Conservation (phyloP, 2,797 vertebrate species). For the Selene dorsalis region DNA sequence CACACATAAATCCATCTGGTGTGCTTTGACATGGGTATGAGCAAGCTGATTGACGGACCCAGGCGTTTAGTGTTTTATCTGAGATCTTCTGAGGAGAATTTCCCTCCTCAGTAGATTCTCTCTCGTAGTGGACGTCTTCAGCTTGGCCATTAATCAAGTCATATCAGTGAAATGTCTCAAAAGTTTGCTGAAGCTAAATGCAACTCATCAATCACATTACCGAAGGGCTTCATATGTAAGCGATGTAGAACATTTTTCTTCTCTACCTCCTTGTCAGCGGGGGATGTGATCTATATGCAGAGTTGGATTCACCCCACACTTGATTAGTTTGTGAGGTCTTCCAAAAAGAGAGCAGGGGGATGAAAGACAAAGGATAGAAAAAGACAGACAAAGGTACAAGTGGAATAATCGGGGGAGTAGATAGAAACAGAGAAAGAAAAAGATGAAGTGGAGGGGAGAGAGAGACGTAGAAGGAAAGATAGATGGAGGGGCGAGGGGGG, state of each 20-base stretch:
- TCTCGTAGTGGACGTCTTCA: slow-evolving; percentile 68
- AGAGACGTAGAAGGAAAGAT: slow-evolving; percentile 52
- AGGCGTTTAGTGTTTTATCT: slow-evolving; percentile 66
- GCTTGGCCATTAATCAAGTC: slow-evolving; percentile 83
- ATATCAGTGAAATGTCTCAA: slow-evolving; percentile 81
- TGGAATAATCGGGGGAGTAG: slow-evolving; percentile 19
- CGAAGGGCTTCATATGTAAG: slow-evolving; percentile 77
- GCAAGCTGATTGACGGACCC: slow-evolving; percentile 62
- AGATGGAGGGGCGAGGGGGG: slow-evolving; percentile 62
- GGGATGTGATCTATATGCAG: slow-evolving; percentile 82
- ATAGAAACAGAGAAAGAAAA: slow-evolving; percentile 23
- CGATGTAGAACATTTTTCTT: slow-evolving; percentile 82
- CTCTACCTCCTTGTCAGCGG: slow-evolving; percentile 71
- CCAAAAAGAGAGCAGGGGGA: slow-evolving; percentile 33
- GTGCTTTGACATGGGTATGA: slow-evolving; percentile 24
- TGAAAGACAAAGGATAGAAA: slow-evolving; percentile 36
- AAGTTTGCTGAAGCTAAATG: slow-evolving; percentile 85
- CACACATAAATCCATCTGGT: slow-evolving; percentile 34
- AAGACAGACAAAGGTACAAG: slow-evolving; percentile 24
- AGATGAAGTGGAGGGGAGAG: slow-evolving; percentile 21
- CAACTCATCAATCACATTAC: slow-evolving; percentile 83
- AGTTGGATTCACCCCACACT: slow-evolving; percentile 71
- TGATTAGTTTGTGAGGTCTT: slow-evolving; percentile 80
- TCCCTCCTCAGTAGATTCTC: slow-evolving; percentile 60
- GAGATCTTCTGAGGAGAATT: slow-evolving; percentile 64